Percentiles rank a stretch among this genome's conserved stretches.
phyloP scores from a whole-genome alignment of 2,888 invertebrate genomes.

The Agrotis exclamationis region DNA sequence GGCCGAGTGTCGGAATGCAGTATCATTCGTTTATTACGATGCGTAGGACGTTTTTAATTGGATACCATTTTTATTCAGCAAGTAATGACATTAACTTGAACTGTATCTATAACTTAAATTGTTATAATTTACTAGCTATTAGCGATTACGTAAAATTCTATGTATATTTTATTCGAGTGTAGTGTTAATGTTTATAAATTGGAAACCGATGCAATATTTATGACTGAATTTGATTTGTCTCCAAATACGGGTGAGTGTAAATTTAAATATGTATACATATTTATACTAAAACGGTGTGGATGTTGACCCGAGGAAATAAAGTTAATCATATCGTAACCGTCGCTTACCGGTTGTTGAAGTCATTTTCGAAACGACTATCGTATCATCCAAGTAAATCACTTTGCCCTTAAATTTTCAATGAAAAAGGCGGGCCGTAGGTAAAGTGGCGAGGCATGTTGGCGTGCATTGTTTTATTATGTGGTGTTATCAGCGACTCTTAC shows the following conservation, averaged over 20 bases:
- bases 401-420: slow-evolving; percentile 64
- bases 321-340: slow-evolving; percentile 39
- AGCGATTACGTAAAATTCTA: slow-evolving; percentile 69
- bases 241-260: slow-evolving; percentile 37
- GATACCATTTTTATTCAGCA: slow-evolving; percentile 78
- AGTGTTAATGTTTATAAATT: slow-evolving; percentile 59
- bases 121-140: slow-evolving; percentile 74
- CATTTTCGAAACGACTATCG: slow-evolving; percentile 24
- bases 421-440: slow-evolving; percentile 58
- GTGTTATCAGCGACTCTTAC: slow-evolving; percentile 71
- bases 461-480: slow-evolving; percentile 79
- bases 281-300: slow-evolving; percentile 9
- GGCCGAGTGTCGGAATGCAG: slow-evolving; percentile 63
- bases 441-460: slow-evolving; percentile 56
- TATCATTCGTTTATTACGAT: slow-evolving; percentile 69
- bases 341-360: slow-evolving; percentile 18
- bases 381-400: slow-evolving; percentile 56
- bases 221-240: slow-evolving; percentile 28
- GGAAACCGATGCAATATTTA: slow-evolving; percentile 37
- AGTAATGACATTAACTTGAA: slow-evolving; percentile 73
- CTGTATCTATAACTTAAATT: slow-evolving; percentile 71
- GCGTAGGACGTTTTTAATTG: slow-evolving; percentile 85
- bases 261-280: slow-evolving; percentile 25
- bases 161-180: slow-evolving; percentile 67
- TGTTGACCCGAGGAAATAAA: slow-evolving; percentile 31